phyloP scores from a whole-genome alignment of 2,888 invertebrate genomes.

The Pseudeuparius sepicola region DNA sequence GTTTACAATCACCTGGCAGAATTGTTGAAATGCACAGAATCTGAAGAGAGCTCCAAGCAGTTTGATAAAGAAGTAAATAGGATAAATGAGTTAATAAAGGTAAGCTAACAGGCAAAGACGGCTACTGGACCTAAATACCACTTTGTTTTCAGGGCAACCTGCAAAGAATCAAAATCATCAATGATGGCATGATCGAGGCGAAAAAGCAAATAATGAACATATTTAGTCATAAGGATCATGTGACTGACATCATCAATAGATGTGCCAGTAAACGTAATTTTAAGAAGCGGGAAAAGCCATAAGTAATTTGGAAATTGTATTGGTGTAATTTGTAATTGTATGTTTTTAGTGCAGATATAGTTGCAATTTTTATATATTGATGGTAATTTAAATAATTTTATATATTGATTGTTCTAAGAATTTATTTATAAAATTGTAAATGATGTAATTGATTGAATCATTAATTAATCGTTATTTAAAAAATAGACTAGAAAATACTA shows the following conservation, averaged over 20 bases:
- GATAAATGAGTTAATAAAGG: constrained; percentile 54
- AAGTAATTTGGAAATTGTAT: too few species aligned
- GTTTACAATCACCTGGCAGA: constrained; percentile 39
- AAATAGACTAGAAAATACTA: too few species aligned
- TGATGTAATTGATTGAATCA: too few species aligned
- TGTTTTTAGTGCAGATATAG: too few species aligned
- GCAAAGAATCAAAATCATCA: constrained; percentile 86
- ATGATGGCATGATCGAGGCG: constrained; percentile 85
- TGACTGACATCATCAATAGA: constrained; percentile 80
- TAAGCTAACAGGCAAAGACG: too few species aligned
- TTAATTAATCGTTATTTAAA: too few species aligned
- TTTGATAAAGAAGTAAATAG: constrained; percentile 37
- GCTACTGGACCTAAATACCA: too few species aligned
- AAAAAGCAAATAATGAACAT: constrained; percentile 80
- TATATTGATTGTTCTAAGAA: too few species aligned
- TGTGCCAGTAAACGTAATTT: constrained; percentile 88
- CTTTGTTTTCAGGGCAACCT: constrained; percentile 71
- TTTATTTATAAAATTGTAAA: too few species aligned
- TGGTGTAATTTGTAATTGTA: too few species aligned
- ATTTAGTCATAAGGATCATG: constrained; percentile 82
- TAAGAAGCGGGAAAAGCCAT: constrained; percentile 75
- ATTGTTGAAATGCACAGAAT: constrained; percentile 36
- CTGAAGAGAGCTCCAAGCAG: constrained; percentile 31
- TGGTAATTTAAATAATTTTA: too few species aligned
- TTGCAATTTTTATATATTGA: too few species aligned